Evolutionary conservation across 2,113 vertebrate species (phyloP).

Genomic region (Coptodon bakossiorum): DNA sequence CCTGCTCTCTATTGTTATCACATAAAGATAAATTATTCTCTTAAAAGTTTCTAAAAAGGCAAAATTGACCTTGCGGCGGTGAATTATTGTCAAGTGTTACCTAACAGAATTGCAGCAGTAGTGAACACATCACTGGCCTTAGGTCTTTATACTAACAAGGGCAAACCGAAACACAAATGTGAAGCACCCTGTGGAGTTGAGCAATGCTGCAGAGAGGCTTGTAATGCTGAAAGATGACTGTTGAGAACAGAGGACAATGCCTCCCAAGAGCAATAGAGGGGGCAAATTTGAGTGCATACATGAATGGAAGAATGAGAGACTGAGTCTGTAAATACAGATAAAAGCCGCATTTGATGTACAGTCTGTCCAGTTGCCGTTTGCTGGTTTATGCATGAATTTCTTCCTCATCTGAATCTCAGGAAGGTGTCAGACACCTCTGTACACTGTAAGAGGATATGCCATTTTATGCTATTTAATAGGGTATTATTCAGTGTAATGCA

Average conservation of each 20-base stretch:
- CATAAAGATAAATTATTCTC: not conserved
- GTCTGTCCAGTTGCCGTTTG: not conserved
- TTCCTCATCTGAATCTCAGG: not conserved
- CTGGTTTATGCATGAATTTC: not conserved
- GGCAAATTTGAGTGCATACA: not conserved
- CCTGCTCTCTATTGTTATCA: not conserved
- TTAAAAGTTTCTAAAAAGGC: not conserved
- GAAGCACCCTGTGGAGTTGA: slow-evolving; percentile 12
- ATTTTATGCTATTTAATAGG: not conserved
- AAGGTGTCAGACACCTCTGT: not conserved
- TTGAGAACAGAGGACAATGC: not conserved
- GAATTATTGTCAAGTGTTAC: not conserved
- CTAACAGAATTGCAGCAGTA: not conserved
- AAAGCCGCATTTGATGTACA: not conserved
- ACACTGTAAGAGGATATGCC: not conserved
- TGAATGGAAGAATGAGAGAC: not conserved
- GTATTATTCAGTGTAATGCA: not conserved
- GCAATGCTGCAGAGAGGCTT: not conserved
- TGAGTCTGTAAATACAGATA: not conserved
- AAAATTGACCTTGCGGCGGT: not conserved
- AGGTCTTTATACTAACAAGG: not conserved
- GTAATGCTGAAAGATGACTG: not conserved
- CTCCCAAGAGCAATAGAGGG: not conserved
- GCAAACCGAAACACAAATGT: slow-evolving; percentile 4
- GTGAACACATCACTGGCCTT: not conserved